A percentile compares a stretch with the other conserved stretches of the same genome.
Conservation (phyloP, 2,113 vertebrate genomes). For the Riparia riparia region DNA sequence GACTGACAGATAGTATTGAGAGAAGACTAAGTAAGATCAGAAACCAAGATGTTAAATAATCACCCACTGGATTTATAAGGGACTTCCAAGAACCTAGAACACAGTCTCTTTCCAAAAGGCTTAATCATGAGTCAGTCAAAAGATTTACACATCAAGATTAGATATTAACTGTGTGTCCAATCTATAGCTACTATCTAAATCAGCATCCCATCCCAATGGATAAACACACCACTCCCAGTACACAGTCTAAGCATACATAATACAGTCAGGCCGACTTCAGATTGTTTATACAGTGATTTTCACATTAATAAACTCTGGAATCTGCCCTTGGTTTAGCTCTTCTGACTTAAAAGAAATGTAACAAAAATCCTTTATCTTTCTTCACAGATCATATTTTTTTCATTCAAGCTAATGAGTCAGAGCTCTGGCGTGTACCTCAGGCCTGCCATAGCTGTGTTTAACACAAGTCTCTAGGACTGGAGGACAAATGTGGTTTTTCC, state of each 20-base stretch:
- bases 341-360: not conserved
- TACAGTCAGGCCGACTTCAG: not conserved
- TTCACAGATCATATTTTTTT: not conserved
- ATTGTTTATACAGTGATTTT: constrained; percentile 9
- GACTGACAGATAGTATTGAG: not conserved
- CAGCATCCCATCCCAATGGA: not conserved
- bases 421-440: not conserved
- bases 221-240: not conserved
- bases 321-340: not conserved
- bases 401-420: not conserved
- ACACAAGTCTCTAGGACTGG: not conserved
- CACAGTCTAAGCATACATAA: not conserved
- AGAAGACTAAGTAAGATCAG: not conserved
- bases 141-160: not conserved
- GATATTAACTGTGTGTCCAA: not conserved
- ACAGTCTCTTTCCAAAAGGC: not conserved
- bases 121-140: not conserved
- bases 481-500: not conserved
- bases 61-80: not conserved
- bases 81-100: not conserved
- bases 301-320: not conserved
- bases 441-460: not conserved
- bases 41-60: constrained; percentile 1
- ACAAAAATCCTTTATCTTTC: not conserved
- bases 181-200: not conserved